Evolutionary conservation across 2,888 invertebrate genomes (phyloP).

Genomic region (Loripinus fragilis): DNA sequence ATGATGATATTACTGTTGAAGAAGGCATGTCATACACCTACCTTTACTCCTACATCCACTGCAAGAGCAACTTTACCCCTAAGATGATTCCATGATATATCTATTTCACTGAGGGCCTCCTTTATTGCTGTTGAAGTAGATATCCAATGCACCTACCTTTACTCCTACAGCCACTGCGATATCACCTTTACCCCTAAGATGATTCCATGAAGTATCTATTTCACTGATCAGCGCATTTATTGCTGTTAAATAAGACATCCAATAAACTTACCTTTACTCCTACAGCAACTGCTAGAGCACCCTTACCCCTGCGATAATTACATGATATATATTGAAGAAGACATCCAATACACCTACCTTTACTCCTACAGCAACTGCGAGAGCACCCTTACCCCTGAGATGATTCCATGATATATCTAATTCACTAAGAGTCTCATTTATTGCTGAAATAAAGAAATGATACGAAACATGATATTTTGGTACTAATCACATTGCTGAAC

Average conservation of each 20-base stretch:
- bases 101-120: constrained; percentile 66
- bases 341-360: no score
- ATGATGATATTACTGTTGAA: no score
- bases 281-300: no score
- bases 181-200: constrained; percentile 73
- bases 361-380: constrained; percentile 67
- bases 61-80: constrained; percentile 72
- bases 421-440: constrained; percentile 67
- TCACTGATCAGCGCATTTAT: constrained; percentile 68
- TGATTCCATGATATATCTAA: constrained; percentile 78
- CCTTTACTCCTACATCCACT: constrained; percentile 69
- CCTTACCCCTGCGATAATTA: no score
- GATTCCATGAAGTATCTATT: constrained; percentile 76
- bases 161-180: constrained; percentile 66
- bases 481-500: no score
- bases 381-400: constrained; percentile 72
- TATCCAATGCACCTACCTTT: no score
- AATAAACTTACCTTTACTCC: no score
- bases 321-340: no score
- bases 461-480: no score
- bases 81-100: constrained; percentile 78
- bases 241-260: no score
- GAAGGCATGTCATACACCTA: no score
- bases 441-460: constrained; percentile 55
- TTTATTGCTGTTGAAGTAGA: constrained; percentile 73